Conservation (phyloP, 2,113 vertebrate species). For the Riparia riparia region DNA sequence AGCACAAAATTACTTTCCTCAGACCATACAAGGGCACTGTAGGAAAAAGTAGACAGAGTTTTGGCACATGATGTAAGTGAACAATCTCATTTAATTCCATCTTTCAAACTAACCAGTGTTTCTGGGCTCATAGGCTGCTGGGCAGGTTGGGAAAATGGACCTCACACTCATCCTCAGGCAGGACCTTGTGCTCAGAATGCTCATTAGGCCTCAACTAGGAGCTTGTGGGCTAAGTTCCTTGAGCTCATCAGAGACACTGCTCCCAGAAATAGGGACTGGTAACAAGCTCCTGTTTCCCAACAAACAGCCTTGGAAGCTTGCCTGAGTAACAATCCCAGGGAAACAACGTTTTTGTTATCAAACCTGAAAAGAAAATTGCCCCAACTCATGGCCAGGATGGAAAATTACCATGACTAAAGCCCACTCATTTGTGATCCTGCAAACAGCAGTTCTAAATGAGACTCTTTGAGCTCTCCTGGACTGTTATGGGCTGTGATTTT, state of each 20-base stretch:
- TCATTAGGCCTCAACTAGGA: fast-evolving
- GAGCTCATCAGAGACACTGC: too few relatives aligned
- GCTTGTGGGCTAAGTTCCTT: neutral
- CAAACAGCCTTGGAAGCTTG: neutral
- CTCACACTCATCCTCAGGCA: neutral
- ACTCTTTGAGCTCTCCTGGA: neutral
- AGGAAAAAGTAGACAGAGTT: neutral
- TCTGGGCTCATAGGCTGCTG: neutral
- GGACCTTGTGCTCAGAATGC: neutral
- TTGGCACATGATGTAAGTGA: neutral
- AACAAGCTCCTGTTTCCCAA: neutral
- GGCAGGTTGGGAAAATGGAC: neutral
- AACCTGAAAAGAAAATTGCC: neutral
- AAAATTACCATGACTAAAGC: neutral
- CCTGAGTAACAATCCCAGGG: neutral
- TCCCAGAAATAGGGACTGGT: neutral
- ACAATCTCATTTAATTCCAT: neutral
- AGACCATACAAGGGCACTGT: neutral
- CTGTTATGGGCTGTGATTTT: neutral
- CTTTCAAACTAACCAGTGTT: neutral
- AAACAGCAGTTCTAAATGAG: neutral
- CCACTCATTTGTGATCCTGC: neutral
- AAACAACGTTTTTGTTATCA: neutral
- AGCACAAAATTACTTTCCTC: neutral
- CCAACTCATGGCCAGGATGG: fast-evolving